Conservation (phyloP, 2,113 vertebrate genomes). For the Micronycteris hirsuta region DNA sequence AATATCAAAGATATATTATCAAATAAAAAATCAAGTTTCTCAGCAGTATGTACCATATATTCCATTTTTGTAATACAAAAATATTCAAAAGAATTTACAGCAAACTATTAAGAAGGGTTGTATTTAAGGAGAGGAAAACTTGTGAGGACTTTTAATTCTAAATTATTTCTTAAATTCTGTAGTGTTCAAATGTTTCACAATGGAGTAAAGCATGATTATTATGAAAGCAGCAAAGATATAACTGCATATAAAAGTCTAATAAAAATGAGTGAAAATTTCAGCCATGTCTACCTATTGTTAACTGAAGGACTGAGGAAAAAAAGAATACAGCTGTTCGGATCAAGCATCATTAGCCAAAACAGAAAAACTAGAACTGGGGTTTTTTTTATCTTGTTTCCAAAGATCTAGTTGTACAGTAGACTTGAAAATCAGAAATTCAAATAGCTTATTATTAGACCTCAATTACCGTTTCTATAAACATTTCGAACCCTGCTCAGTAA, state of each 20-base stretch:
- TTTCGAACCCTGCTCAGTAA: background rate
- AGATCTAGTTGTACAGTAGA: background rate
- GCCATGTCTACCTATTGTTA: background rate
- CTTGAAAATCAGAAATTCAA: background rate
- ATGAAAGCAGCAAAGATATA: background rate
- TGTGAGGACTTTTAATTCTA: background rate
- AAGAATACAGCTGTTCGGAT: background rate
- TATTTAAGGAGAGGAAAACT: background rate
- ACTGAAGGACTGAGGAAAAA: background rate
- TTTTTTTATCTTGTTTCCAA: constrained; percentile 10
- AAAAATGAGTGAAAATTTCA: background rate
- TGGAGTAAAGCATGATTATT: background rate
- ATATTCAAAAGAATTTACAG: background rate
- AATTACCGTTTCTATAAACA: background rate
- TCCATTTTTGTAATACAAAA: background rate
- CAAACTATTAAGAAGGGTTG: background rate
- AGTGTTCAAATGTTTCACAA: background rate
- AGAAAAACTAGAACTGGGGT: background rate
- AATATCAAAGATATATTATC: background rate
- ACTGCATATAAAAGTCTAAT: constrained; percentile 11
- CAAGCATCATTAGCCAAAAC: background rate
- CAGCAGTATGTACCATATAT: background rate
- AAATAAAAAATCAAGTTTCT: background rate
- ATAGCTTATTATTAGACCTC: background rate
- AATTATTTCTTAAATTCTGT: background rate